Base-by-base conservation (phyloP, 1,140 invertebrate species). In the Grapholita molesta region DNA sequence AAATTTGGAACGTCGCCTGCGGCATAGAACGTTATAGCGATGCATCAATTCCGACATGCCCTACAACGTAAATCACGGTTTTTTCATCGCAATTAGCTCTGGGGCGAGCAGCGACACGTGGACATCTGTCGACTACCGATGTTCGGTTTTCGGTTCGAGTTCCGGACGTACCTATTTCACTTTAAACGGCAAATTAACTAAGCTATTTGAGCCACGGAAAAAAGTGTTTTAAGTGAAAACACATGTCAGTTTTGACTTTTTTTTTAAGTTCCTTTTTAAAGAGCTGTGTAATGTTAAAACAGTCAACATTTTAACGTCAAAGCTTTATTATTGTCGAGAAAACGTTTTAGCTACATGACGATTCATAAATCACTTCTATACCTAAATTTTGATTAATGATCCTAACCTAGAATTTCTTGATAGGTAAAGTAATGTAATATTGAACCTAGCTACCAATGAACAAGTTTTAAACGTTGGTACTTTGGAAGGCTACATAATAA, bases 81-180 rank as follows among this genome's bases (percentile, higher is more conserved):
- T 85, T 86, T 79, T 81, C 77, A 80, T 86, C 82, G 86, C 83
- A 89, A 88, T 89, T 89, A 89, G 76, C 75, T 77, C 68, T 78
- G 73, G 79, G 78, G 77, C 66, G 65, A 70, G 67, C 70, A 74
- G 86, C 86, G 86, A 89, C 82, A 88, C 88, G 86, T 88, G 86
- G 84, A 88, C 88, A 90, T 87, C 80, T 90, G 88, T 87, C 79
- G 77, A 82, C 77, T 82, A 80, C 77, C 80, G 76, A 83, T 84
- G 82, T 72, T 77, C 82, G 83, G 80, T 79, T 77, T 65, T 38
- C 79, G 76, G 86, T 88, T 89, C 85, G 42, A 48, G 42, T 48
- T 48, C 42, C 33, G 30, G 25, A 23, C 85, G 85, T 81, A 77
- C 81, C 75, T 73, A 64, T 79, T 82, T 83, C 76, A 78, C 78